These are phyloP conservation scores for Calvadosia cruxmelitensis DNA, from an alignment of 30 jellyfish, hydroid and myxozoan genomes.

Conservation along the genomic window DNA sequence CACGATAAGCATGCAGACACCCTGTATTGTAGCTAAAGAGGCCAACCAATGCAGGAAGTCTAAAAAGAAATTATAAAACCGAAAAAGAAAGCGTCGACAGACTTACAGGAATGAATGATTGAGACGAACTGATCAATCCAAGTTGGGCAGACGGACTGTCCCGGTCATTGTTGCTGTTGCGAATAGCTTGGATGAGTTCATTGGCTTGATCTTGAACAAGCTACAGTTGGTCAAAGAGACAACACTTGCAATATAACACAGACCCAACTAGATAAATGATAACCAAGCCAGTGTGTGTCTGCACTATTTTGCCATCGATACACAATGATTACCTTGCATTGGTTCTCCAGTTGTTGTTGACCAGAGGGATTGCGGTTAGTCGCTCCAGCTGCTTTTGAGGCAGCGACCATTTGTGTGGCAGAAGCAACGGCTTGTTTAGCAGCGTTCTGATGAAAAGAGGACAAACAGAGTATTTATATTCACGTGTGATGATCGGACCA, in stretches of 20 bases:
- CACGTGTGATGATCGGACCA: too few species aligned
- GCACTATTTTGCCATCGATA: too few species aligned
- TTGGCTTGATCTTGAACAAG: conserved; percentile 72
- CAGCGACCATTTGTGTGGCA: conserved; percentile 86
- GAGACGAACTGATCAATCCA: conserved; percentile 74
- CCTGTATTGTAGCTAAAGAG: not conserved
- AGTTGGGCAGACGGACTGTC: conserved; percentile 93
- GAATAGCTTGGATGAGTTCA: conserved; percentile 55
- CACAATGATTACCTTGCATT: conserved; percentile 51
- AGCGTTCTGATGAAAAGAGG: conserved; percentile 41
- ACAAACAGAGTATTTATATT: not conserved
- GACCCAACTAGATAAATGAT: not conserved
- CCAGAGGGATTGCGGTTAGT: conserved; percentile 78
- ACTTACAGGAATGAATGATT: conserved; percentile 75
- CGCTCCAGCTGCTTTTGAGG: conserved; percentile 79
- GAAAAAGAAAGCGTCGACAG: too few species aligned
- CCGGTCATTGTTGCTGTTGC: conserved; percentile 60
- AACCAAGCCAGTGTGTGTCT: too few species aligned
- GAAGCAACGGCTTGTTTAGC: conserved; percentile 96
- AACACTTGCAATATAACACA: not conserved
- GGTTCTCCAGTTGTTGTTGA: conserved; percentile 77
- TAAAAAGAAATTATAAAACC: too few species aligned
- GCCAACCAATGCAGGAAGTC: too few species aligned
- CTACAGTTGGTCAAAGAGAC: conserved; percentile 8
- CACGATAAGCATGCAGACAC: not conserved